These are phyloP conservation scores for Sminthurides aquaticus DNA, from an alignment of 2,888 invertebrate genomes.

Conservation along the genomic window DNA sequence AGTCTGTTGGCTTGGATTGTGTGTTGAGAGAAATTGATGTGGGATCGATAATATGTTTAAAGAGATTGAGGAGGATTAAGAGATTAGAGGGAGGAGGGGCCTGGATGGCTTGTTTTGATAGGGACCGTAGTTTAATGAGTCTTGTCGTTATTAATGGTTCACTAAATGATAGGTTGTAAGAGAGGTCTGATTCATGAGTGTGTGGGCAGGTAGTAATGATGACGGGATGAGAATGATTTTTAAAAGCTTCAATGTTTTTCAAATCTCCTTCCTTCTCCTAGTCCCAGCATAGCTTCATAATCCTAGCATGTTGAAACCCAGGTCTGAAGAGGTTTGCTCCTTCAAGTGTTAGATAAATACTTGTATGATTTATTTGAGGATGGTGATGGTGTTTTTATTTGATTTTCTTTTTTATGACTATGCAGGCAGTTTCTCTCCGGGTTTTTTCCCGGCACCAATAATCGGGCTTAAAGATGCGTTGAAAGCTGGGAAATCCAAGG, in stretches of 20 bases:
- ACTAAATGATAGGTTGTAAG: not conserved
- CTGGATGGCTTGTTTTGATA: too few relatives aligned
- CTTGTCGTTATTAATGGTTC: not conserved
- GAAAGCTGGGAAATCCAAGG: too few relatives aligned
- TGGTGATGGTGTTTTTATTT: not conserved
- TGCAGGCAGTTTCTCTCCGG: not conserved
- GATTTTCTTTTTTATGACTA: not conserved
- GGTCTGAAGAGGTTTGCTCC: too few relatives aligned
- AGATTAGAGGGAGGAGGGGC: not conserved
- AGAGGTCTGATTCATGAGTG: not conserved
- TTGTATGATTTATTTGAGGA: not conserved
- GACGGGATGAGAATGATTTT: not conserved
- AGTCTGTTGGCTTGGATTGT: too few relatives aligned
- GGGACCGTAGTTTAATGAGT: not conserved
- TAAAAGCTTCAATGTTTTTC: not conserved
- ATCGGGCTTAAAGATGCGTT: too few relatives aligned
- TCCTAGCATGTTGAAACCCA: too few relatives aligned
- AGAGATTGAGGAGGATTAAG: not conserved
- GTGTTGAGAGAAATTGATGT: too few relatives aligned
- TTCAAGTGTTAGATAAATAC: not conserved
- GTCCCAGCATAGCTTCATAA: too few relatives aligned
- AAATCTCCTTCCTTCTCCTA: too few relatives aligned
- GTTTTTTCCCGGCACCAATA: not conserved
- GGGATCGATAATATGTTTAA: too few relatives aligned
- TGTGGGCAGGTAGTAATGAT: not conserved